These are phyloP conservation scores for Ceryle rudis DNA, from an alignment of 2,797 vertebrate genomes.

Conservation along the genomic window DNA sequence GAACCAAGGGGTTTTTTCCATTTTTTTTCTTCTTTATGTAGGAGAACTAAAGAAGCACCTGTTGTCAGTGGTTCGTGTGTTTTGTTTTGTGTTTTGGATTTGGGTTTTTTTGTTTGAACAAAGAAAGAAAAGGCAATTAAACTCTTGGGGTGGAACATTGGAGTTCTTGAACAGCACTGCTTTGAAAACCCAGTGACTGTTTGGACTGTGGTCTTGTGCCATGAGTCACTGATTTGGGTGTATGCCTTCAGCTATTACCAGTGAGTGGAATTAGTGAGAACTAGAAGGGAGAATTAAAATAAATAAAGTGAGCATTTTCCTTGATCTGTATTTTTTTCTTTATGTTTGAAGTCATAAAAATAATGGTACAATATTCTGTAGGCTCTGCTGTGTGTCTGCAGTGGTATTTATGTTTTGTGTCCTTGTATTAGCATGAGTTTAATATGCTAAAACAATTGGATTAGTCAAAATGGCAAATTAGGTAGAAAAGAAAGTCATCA, in stretches of 20 bases:
- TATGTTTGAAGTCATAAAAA: not conserved
- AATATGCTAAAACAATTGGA: conserved; percentile 3
- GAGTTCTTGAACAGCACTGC: not conserved
- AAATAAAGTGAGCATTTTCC: not conserved
- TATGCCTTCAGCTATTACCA: conserved; percentile 53
- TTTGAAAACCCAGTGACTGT: conserved; percentile 35
- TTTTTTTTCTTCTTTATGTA: not conserved
- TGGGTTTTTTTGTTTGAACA: not conserved
- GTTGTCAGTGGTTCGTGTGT: not conserved
- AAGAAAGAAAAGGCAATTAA: not conserved
- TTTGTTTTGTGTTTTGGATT: too few species aligned
- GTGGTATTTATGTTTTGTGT: not conserved
- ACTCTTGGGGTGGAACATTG: not conserved
- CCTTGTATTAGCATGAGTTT: not conserved
- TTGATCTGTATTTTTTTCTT: not conserved
- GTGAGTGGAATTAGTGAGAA: conserved; percentile 54
- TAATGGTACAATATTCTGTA: not conserved
- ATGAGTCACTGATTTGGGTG: conserved; percentile 56
- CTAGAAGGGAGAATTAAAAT: conserved; percentile 19
- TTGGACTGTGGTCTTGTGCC: conserved; percentile 54
- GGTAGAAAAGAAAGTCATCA: not conserved
- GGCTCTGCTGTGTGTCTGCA: not conserved
- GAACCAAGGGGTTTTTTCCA: not conserved
- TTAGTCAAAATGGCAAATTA: conserved; percentile 11
- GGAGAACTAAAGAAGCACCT: not conserved